phyloP scores from a whole-genome alignment of 2,888 invertebrate species.

The Punctoribates punctum region DNA sequence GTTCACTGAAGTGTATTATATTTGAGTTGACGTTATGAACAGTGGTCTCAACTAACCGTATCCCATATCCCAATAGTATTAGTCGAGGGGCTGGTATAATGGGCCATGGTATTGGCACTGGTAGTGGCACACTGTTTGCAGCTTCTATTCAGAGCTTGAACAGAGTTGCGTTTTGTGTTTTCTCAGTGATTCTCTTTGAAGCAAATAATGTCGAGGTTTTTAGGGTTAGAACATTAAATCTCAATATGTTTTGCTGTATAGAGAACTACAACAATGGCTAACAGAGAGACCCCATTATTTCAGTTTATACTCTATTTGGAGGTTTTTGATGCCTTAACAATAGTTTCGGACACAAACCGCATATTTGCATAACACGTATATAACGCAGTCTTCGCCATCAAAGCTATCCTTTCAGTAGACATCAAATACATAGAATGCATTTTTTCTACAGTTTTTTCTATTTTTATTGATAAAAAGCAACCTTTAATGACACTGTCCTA shows the following conservation, averaged over 20 bases:
- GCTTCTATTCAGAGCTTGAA: neutral
- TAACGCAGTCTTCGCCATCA: no score
- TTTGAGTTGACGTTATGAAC: constrained; percentile 28
- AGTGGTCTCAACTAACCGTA: constrained; percentile 26
- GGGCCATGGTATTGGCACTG: neutral
- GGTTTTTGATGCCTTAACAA: constrained; percentile 28
- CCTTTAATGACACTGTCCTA: constrained; percentile 19
- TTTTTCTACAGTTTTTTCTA: neutral
- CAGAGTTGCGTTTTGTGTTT: neutral
- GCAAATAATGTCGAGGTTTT: neutral
- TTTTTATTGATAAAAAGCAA: constrained; percentile 3
- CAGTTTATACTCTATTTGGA: constrained; percentile 26
- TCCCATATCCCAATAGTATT: constrained; percentile 34
- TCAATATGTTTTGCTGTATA: constrained; percentile 32
- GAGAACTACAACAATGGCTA: constrained; percentile 17
- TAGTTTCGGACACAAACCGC: constrained; percentile 10
- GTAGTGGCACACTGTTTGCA: constrained; percentile 11
- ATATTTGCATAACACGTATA: constrained; percentile 17
- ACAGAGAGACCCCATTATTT: constrained; percentile 18
- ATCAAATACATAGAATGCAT: neutral
- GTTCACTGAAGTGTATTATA: constrained; percentile 32
- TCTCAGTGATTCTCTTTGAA: constrained; percentile 9
- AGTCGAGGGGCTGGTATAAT: neutral
- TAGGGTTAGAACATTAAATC: constrained; percentile 34
- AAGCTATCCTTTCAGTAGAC: neutral